A percentile compares a stretch with the other conserved stretches of the same genome.
Conservation (phyloP, 1,140 invertebrate species). For the Trichonephila clavata region DNA sequence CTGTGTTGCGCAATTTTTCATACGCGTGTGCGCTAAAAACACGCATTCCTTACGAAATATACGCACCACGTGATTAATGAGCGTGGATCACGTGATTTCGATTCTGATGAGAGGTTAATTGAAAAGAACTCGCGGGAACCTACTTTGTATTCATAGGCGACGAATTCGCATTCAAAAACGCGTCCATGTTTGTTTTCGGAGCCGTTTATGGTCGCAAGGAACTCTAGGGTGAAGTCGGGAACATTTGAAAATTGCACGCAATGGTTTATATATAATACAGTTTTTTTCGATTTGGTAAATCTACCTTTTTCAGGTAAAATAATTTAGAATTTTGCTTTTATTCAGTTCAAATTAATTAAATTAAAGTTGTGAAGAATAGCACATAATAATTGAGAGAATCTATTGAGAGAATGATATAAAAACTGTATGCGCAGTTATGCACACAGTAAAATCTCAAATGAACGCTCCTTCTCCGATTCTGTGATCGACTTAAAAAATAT, state of each 20-base stretch:
- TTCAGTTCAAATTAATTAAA: neutral
- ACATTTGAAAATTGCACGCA: too few species aligned
- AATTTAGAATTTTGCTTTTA: neutral
- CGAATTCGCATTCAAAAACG: conserved; percentile 16
- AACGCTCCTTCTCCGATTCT: too few species aligned
- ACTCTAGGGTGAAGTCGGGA: too few species aligned
- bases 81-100: neutral
- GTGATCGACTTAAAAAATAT: too few species aligned
- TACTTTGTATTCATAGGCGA: conserved; percentile 32
- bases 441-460: too few species aligned
- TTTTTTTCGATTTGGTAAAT: too few species aligned
- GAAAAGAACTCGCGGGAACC: neutral
- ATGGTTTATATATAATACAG: too few species aligned
- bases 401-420: too few species aligned
- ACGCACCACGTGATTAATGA: conserved; percentile 5
- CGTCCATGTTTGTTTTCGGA: neutral
- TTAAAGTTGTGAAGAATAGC: too few species aligned
- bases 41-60: neutral
- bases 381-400: too few species aligned
- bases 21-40: neutral
- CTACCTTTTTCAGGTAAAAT: neutral
- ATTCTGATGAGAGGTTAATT: conserved; percentile 53
- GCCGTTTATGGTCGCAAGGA: too few species aligned
- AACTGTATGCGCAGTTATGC: too few species aligned
- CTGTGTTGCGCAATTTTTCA: neutral